Conservation (phyloP, 2,888 invertebrate species). For the Nysson spinosus region DNA sequence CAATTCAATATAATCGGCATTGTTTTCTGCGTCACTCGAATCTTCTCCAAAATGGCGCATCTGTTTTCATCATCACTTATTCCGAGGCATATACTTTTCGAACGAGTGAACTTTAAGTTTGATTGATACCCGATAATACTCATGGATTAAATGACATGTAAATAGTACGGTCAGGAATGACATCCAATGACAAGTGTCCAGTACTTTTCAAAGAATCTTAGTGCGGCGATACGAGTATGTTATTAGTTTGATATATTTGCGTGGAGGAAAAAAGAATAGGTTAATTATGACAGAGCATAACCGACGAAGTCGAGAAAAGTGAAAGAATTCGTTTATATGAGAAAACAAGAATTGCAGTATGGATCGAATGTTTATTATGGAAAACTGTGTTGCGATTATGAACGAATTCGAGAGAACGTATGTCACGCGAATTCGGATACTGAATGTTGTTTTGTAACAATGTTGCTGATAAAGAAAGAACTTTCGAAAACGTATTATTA, state of each 20-base stretch:
- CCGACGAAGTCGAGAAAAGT: no score
- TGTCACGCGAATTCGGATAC: slow-evolving; percentile 26
- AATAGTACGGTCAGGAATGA: slow-evolving; percentile 72
- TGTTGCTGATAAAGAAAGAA: slow-evolving; percentile 44
- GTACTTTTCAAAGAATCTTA: no score
- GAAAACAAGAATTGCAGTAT: no score
- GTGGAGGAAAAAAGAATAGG: slow-evolving; percentile 55
- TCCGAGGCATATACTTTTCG: no score
- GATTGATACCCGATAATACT: slow-evolving; percentile 63
- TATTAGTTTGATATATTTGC: slow-evolving; percentile 69
- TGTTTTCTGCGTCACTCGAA: no score
- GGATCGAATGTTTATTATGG: slow-evolving; percentile 14
- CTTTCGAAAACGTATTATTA: slow-evolving; percentile 58
- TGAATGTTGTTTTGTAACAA: slow-evolving; percentile 64
- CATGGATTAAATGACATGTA: slow-evolving; percentile 72
- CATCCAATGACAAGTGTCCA: slow-evolving; percentile 69
- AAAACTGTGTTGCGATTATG: slow-evolving; percentile 29
- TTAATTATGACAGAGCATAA: slow-evolving; percentile 62
- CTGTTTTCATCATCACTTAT: no score
- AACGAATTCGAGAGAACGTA: slow-evolving; percentile 29
- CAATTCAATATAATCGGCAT: no score
- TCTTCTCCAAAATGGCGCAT: no score
- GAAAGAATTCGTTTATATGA: no score
- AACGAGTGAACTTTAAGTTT: slow-evolving; percentile 52
- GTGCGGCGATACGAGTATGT: no score